phyloP scores from a whole-genome alignment of 2,888 invertebrate genomes.

The Aphidius colemani region DNA sequence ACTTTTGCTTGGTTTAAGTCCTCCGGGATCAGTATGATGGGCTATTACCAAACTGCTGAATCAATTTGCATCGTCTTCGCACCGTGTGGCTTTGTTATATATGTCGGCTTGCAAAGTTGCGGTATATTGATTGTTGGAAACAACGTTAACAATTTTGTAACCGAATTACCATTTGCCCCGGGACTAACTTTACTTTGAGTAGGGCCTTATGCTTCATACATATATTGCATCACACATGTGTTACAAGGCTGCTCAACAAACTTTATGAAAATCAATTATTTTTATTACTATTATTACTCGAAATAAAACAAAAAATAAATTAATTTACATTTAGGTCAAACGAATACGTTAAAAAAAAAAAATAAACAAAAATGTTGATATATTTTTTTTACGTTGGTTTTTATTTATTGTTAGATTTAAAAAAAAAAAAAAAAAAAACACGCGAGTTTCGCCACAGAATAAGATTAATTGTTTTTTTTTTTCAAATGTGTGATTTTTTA shows the following conservation, averaged over 20 bases:
- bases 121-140: conserved; percentile 21
- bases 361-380: neutral
- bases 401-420: neutral
- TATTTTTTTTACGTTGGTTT: conserved; percentile 4
- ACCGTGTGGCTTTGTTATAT: conserved; percentile 2
- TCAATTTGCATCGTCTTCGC: conserved; percentile 31
- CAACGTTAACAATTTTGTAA: conserved; percentile 20
- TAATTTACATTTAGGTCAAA: neutral
- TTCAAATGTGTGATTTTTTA: too few species aligned
- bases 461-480: too few species aligned
- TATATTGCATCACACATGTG: conserved; percentile 28
- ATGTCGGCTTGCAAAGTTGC: neutral
- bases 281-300: neutral
- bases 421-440: neutral
- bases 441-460: neutral
- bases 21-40: conserved; percentile 8
- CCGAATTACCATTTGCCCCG: conserved; percentile 17
- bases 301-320: conserved; percentile 4
- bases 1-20: conserved; percentile 2
- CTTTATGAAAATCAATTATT: conserved; percentile 1
- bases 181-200: conserved; percentile 18
- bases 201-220: conserved; percentile 23
- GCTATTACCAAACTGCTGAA: conserved; percentile 30
- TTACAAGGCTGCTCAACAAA: conserved; percentile 9
- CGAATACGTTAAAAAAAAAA: neutral